Evolutionary conservation across 1,140 invertebrate species (phyloP).

Genomic region (Rhopalosiphum maidis): DNA sequence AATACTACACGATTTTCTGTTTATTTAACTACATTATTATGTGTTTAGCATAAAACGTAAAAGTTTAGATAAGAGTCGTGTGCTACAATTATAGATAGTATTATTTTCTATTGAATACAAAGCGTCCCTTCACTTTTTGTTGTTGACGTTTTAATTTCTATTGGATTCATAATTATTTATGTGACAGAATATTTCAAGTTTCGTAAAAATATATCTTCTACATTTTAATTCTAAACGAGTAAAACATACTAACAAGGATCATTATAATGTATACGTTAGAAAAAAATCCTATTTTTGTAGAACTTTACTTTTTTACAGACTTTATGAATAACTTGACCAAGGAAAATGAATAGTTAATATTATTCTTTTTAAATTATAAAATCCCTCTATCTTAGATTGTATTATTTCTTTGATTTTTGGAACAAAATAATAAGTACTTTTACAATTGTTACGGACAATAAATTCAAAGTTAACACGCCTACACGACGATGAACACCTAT

Average conservation of each 20-base stretch:
- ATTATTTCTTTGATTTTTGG: neutral
- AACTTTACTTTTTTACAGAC: neutral
- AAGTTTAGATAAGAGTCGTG: neutral
- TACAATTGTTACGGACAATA: neutral
- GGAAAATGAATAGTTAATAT: neutral
- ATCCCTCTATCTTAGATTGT: neutral
- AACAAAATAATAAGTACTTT: neutral
- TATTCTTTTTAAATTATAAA: neutral
- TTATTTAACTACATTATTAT: neutral
- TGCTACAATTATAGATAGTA: neutral
- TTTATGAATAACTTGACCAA: neutral
- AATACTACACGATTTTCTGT: neutral
- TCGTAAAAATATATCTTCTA: neutral
- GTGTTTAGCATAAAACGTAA: neutral
- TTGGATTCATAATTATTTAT: neutral
- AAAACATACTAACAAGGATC: neutral
- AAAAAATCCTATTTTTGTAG: neutral
- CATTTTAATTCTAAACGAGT: neutral
- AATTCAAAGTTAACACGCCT: neutral
- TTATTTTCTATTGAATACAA: neutral
- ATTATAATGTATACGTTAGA: neutral
- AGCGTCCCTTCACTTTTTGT: neutral
- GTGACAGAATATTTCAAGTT: neutral
- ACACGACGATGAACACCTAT: neutral
- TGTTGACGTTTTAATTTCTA: neutral